phyloP scores from a whole-genome alignment of 1,140 invertebrate genomes.

The Chrysoperla carnea region DNA sequence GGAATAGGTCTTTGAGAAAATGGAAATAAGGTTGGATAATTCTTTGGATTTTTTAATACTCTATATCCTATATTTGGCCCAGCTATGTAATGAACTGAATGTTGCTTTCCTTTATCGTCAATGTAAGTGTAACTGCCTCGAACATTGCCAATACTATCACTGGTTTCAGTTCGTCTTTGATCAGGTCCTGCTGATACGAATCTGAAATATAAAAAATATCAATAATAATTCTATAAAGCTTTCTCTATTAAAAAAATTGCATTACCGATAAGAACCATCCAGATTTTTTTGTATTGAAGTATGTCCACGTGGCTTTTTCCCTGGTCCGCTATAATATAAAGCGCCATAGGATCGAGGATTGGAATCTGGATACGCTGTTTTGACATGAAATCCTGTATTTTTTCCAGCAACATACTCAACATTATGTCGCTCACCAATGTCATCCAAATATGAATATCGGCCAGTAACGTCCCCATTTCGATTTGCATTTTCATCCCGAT shows the following conservation, averaged over 20 bases:
- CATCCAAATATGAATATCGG: constrained; percentile 48
- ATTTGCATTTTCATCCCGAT: constrained; percentile 34
- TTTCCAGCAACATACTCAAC: constrained; percentile 52
- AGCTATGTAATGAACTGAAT: constrained; percentile 49
- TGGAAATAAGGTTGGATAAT: constrained; percentile 27
- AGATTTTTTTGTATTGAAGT: constrained; percentile 38
- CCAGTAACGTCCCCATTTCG: constrained; percentile 24
- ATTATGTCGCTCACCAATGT: constrained; percentile 49
- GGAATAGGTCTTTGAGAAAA: constrained; percentile 18
- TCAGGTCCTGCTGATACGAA: constrained; percentile 52
- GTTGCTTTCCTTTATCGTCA: constrained; percentile 52
- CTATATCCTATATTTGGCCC: constrained; percentile 56
- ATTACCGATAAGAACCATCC: constrained; percentile 40
- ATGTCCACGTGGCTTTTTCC: constrained; percentile 31
- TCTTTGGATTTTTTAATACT: constrained; percentile 41
- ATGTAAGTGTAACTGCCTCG: constrained; percentile 55
- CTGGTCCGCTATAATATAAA: constrained; percentile 32
- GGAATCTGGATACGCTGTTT: constrained; percentile 45
- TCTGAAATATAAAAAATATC: constrained; percentile 20
- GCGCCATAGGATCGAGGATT: constrained; percentile 29
- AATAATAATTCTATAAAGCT: constrained; percentile 2
- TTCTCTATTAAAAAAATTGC: not conserved
- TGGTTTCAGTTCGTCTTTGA: constrained; percentile 47
- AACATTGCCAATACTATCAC: constrained; percentile 44
- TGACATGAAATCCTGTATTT: constrained; percentile 51